Conservation (phyloP, 2,797 vertebrate species). For the Neopelma chrysocephalum region DNA sequence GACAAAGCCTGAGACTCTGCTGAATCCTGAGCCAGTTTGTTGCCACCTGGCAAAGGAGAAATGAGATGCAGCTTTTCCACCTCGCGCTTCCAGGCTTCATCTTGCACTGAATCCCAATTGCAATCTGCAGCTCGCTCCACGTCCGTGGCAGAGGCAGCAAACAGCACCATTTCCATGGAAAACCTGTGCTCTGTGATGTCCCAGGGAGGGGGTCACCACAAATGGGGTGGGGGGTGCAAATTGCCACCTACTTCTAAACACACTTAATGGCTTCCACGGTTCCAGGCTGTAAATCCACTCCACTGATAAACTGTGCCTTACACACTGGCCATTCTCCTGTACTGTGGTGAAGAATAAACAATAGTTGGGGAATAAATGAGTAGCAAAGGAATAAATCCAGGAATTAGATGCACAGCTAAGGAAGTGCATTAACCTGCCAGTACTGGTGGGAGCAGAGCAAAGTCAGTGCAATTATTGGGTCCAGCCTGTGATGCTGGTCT, state of each 20-base stretch:
- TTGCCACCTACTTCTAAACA: not conserved
- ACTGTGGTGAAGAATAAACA: not conserved
- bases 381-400: not conserved
- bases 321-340: fast-evolving
- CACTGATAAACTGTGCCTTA: no score
- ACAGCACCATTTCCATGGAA: slow-evolving; percentile 4
- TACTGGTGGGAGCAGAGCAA: not conserved
- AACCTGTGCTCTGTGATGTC: not conserved
- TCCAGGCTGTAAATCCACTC: not conserved
- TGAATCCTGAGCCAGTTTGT: not conserved
- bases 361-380: not conserved
- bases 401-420: not conserved
- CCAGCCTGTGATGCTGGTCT: not conserved
- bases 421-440: not conserved
- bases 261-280: not conserved
- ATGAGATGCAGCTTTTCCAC: not conserved
- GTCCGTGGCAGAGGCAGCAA: not conserved
- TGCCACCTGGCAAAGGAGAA: slow-evolving; percentile 39
- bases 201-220: not conserved
- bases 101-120: slow-evolving; percentile 53
- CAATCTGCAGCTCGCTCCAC: slow-evolving; percentile 35
- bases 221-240: not conserved
- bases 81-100: slow-evolving; percentile 28
- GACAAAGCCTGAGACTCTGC: not conserved
- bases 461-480: not conserved